Evolutionary conservation across 2,113 vertebrate species (phyloP), one percentile per base, ranked within the genome.

Genomic region (Entomyzon cyanotis): DNA sequence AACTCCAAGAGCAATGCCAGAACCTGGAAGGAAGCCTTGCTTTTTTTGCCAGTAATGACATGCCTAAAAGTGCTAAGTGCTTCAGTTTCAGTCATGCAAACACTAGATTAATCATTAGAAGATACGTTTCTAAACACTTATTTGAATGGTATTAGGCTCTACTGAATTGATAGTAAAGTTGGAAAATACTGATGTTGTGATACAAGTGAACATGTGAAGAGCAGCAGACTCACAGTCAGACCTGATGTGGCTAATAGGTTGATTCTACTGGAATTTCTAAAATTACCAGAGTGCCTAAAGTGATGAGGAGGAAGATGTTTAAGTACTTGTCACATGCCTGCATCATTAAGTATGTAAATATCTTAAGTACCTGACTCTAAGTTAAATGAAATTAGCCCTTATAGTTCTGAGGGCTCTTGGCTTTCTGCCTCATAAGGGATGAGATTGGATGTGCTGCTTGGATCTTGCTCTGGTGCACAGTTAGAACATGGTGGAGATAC

Each of bases 31-130:
- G 78, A 95, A 93, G 50, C 31, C 31, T 49, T 53, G 39, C 17
- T 69, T 80, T 93, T 81, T 79, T 69, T 50, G 42, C 91, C 67
- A 67, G 93, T 88, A 89, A 79, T 6, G 41, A 83, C 93, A 89
- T 70, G 81, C 39, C 78, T 87, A 53, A 87, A 90, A 82, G 49
- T 65, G 44, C 1, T 0, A 33, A 42, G 33, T 86, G 39, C 64
- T 94, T 75, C 50, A 23, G 62, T 79, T 93, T 84, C 81, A 62
- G 49, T 93, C 87, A 73, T 79, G 78, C 67, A 85, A 91, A 62
- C 49, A 46, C 14, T 19, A 62, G 41, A 82, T 84, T 56, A 84
- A 87, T 89, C 78, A 71, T 37, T 41, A 55, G 87, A 82, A 82
- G 46, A 11, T 59, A 18, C 4, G 30, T 77, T 93, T 77, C 71